Conservation (phyloP, 2,888 invertebrate species). For the Cephus pygmeus region DNA sequence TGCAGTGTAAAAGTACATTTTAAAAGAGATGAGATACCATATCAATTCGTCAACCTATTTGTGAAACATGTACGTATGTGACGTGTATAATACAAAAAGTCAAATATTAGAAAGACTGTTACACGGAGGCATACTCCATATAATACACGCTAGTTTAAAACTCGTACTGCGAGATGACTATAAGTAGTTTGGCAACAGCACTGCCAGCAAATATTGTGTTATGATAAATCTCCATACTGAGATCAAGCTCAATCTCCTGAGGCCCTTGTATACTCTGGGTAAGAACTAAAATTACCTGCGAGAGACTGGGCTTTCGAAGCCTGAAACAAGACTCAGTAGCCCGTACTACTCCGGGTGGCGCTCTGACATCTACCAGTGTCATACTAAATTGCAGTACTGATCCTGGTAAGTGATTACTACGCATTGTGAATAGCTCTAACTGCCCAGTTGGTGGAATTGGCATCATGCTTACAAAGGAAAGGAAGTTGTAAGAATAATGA, state of each 20-base stretch:
- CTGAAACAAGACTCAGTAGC: constrained; percentile 73
- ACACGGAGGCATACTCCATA: background rate
- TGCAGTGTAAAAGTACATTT: background rate
- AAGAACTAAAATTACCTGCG: constrained; percentile 82
- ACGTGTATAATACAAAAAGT: background rate
- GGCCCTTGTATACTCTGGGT: constrained; percentile 83
- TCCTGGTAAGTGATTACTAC: constrained; percentile 79
- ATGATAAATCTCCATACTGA: constrained; percentile 86
- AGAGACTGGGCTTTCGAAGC: constrained; percentile 67
- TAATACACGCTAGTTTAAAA: constrained; percentile 68
- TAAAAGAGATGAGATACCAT: background rate
- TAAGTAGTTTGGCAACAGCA: constrained; percentile 85
- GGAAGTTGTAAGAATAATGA: constrained; percentile 92
- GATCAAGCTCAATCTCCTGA: constrained; percentile 88
- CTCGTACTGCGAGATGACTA: constrained; percentile 86
- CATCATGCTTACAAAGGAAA: constrained; percentile 88
- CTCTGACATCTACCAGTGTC: constrained; percentile 74
- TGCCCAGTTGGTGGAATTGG: constrained; percentile 73
- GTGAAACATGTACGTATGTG: background rate
- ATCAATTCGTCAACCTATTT: background rate
- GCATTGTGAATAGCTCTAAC: constrained; percentile 87
- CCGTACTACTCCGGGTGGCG: constrained; percentile 71
- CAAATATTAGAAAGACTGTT: background rate
- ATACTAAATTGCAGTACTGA: constrained; percentile 82
- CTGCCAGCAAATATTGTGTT: constrained; percentile 81